A percentile compares a stretch with the other conserved stretches of the same genome.
Evolutionary conservation across 2,113 vertebrate species (phyloP).

Genomic region (Galemys pyrenaicus): DNA sequence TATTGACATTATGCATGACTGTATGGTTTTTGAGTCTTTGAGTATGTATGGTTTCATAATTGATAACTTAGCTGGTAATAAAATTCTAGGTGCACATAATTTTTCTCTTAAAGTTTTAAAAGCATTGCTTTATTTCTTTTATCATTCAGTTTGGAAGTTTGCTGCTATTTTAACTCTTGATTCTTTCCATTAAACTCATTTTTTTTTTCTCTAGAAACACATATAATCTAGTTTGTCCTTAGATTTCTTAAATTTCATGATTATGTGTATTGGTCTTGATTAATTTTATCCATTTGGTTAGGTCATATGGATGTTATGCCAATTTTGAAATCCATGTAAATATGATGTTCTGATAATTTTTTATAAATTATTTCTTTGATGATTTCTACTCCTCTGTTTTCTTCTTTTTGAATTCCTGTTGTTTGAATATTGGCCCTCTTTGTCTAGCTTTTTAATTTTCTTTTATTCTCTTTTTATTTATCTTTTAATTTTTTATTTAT

Average conservation of each 20-base stretch:
- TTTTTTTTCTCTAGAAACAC: neutral
- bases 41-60: neutral
- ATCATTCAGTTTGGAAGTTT: neutral
- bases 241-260: neutral
- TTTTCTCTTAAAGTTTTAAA: constrained; percentile 3
- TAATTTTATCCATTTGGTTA: constrained; percentile 22
- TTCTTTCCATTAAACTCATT: neutral
- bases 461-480: no score
- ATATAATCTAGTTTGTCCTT: neutral
- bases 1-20: neutral
- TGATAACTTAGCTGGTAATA: neutral
- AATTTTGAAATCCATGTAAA: neutral
- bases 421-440: constrained; percentile 13
- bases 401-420: neutral
- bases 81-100: neutral
- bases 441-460: no score
- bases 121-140: neutral
- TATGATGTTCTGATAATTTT: neutral
- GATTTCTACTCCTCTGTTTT: neutral
- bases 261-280: neutral
- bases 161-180: neutral
- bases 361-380: neutral
- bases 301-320: neutral
- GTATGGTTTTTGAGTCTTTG: neutral
- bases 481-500: neutral